These are phyloP conservation scores for Meles meles DNA, from an alignment of 2,113 vertebrate genomes.

Conservation along the genomic window DNA sequence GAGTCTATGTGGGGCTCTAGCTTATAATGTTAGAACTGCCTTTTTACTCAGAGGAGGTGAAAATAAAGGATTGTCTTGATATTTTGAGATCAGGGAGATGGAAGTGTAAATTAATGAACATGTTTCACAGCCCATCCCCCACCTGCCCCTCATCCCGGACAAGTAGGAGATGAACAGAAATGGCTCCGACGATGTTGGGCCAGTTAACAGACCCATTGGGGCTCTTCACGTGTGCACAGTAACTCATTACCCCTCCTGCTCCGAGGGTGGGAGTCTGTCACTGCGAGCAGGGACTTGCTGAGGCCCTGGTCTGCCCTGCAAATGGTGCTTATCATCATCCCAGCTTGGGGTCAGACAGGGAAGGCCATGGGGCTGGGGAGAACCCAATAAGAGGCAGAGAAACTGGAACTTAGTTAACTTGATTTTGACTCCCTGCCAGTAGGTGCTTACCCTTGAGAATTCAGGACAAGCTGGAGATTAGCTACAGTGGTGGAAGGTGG, in stretches of 20 bases:
- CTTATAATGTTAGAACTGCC: neutral
- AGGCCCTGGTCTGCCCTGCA: neutral
- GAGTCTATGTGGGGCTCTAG: neutral
- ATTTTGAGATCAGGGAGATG: slow-evolving; percentile 31
- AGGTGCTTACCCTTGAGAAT: neutral
- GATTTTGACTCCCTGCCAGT: neutral
- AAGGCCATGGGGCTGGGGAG: neutral
- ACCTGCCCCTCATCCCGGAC: neutral
- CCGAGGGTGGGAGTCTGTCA: neutral
- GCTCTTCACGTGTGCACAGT: neutral
- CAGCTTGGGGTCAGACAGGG: neutral
- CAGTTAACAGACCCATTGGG: neutral
- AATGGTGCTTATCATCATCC: neutral
- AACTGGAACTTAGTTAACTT: slow-evolving; percentile 20
- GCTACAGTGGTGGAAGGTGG: neutral
- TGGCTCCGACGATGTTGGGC: neutral
- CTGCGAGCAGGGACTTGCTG: neutral
- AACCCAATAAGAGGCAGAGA: neutral
- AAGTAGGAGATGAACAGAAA: neutral
- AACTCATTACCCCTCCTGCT: neutral
- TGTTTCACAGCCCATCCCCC: slow-evolving; percentile 4
- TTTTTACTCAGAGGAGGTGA: slow-evolving; percentile 22
- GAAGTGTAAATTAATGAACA: slow-evolving; percentile 6
- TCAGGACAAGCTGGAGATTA: slow-evolving; percentile 36
- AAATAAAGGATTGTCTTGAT: slow-evolving; percentile 2